These are phyloP conservation scores for Drosophila mayri DNA, from an alignment of 1,140 invertebrate genomes.

Conservation along the genomic window DNA sequence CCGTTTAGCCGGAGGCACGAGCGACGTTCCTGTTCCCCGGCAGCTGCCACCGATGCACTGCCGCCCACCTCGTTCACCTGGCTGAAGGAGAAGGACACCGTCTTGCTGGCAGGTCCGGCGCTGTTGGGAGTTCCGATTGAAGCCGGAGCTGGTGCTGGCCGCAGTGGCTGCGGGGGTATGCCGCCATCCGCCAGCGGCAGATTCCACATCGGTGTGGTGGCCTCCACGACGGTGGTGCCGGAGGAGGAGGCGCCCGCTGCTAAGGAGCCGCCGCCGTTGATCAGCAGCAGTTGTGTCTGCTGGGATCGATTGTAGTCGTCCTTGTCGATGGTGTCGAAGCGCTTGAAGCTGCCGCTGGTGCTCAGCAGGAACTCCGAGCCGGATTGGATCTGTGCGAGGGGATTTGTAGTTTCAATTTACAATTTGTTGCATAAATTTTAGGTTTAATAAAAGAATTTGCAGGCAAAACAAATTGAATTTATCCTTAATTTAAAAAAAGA, in stretches of 20 bases:
- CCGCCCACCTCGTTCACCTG: slow-evolving; percentile 55
- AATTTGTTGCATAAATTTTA: too few relatives aligned
- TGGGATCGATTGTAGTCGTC: slow-evolving; percentile 67
- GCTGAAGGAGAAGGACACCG: slow-evolving; percentile 75
- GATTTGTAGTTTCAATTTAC: too few relatives aligned
- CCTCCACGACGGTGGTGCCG: slow-evolving; percentile 45
- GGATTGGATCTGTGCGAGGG: slow-evolving; percentile 86
- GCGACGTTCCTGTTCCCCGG: slow-evolving; percentile 40
- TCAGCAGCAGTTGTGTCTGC: slow-evolving; percentile 32
- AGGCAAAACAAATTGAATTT: too few relatives aligned
- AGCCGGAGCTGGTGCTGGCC: slow-evolving; percentile 83
- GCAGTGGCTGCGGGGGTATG: slow-evolving; percentile 85
- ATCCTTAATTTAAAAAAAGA: too few relatives aligned
- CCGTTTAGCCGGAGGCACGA: slow-evolving; percentile 27
- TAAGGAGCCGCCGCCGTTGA: slow-evolving; percentile 28
- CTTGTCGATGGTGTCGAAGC: slow-evolving; percentile 88
- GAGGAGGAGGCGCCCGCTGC: slow-evolving; percentile 3
- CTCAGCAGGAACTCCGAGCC: slow-evolving; percentile 89
- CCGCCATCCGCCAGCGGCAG: slow-evolving; percentile 71
- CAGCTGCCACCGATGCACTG: neutral
- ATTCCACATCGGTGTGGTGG: slow-evolving; percentile 81
- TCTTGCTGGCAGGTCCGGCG: slow-evolving; percentile 63
- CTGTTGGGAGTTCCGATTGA: slow-evolving; percentile 57
- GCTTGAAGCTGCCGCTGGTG: slow-evolving; percentile 88
- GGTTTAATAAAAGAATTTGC: neutral